A percentile compares a stretch with the other conserved stretches of the same genome.
Evolutionary conservation across 1,140 invertebrate species (phyloP).

Genomic region (Euglossa dilemma): DNA sequence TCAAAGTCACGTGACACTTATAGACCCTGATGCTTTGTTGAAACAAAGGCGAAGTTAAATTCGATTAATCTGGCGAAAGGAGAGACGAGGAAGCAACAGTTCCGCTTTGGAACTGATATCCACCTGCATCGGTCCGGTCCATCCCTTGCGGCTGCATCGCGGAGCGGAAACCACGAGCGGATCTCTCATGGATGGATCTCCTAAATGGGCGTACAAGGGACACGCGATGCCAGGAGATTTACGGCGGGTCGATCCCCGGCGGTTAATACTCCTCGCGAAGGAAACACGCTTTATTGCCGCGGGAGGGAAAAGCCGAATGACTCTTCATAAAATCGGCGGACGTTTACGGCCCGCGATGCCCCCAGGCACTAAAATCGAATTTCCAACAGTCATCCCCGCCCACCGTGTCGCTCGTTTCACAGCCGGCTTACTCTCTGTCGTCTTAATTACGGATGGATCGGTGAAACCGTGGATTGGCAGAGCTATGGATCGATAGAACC

Average conservation of each 20-base stretch:
- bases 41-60: too few relatives aligned
- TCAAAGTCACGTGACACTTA: too few relatives aligned
- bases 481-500: too few relatives aligned
- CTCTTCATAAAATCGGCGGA: slow-evolving; percentile 43
- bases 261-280: slow-evolving; percentile 22
- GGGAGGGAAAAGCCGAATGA: slow-evolving; percentile 38
- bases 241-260: slow-evolving; percentile 8
- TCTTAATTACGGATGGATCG: slow-evolving; percentile 34
- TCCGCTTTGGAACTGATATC: background rate
- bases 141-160: background rate
- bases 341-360: slow-evolving; percentile 29
- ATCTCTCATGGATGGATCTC: background rate
- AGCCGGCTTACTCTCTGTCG: background rate
- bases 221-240: slow-evolving; percentile 11
- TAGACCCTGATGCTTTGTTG: too few relatives aligned
- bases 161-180: background rate
- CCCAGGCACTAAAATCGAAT: slow-evolving; percentile 35
- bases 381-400: slow-evolving; percentile 38
- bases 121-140: background rate
- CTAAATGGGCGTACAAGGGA: slow-evolving; percentile 12
- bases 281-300: slow-evolving; percentile 42
- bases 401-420: background rate
- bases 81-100: background rate
- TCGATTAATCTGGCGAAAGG: too few relatives aligned
- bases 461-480: too few relatives aligned